Conservation (phyloP, 2,888 invertebrate genomes). For the Halocaridina rubra region DNA sequence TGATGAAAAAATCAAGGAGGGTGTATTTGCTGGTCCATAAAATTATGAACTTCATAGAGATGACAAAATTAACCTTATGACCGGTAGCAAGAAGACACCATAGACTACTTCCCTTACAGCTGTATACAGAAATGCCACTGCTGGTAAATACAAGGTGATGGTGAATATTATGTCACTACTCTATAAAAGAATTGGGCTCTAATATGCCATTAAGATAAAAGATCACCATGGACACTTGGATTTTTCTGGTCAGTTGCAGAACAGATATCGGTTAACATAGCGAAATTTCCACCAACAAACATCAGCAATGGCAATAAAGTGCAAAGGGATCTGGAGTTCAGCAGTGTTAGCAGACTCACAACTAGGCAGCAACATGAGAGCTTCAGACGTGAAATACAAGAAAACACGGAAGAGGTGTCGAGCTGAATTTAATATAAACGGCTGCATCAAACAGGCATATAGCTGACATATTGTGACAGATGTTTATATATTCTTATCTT, state of each 20-base stretch:
- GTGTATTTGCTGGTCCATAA: conserved; percentile 15
- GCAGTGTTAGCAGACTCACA: conserved; percentile 67
- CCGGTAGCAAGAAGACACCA: neutral
- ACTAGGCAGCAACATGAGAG: too few species aligned
- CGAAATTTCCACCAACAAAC: conserved; percentile 68
- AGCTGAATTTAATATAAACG: too few species aligned
- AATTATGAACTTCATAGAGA: neutral
- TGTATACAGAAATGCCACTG: neutral
- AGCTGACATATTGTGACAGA: too few species aligned
- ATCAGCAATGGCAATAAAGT: conserved; percentile 65
- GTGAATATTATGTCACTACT: neutral
- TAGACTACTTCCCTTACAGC: neutral
- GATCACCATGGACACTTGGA: conserved; percentile 67
- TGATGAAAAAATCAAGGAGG: conserved; percentile 7
- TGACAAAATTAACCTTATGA: neutral
- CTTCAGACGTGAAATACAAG: too few species aligned
- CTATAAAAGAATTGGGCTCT: conserved; percentile 65
- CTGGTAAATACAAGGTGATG: neutral
- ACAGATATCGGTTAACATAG: conserved; percentile 67
- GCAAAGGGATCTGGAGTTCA: conserved; percentile 66
- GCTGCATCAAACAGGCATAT: too few species aligned
- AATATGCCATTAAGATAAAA: conserved; percentile 66
- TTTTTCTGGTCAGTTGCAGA: conserved; percentile 67
- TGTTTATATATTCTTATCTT: too few species aligned
- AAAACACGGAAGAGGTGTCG: too few species aligned